phyloP scores from a whole-genome alignment of 2,113 vertebrate genomes.

The Pionites leucogaster region DNA sequence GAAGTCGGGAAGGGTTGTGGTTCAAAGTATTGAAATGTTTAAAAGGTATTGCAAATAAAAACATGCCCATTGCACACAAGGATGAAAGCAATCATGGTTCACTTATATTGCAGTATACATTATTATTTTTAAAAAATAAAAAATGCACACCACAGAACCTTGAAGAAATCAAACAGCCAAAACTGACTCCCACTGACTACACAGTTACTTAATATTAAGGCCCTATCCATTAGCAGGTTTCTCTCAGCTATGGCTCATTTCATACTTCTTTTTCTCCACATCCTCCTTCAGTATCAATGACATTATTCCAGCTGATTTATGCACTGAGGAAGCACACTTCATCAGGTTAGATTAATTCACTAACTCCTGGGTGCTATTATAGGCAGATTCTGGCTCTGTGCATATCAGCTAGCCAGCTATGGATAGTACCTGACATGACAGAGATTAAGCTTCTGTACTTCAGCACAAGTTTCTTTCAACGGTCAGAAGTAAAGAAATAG shows the following conservation, averaged over 20 bases:
- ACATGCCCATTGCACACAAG: neutral
- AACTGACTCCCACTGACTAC: neutral
- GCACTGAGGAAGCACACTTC: conserved; percentile 32
- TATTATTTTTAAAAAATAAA: neutral
- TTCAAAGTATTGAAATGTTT: neutral
- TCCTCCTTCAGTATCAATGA: conserved; percentile 26
- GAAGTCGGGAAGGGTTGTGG: neutral
- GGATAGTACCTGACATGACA: neutral
- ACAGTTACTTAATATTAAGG: neutral
- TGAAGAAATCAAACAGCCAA: neutral
- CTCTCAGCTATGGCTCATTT: conserved; percentile 28
- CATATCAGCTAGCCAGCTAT: neutral
- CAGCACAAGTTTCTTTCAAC: neutral
- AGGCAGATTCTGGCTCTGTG: neutral
- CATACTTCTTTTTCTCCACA: neutral
- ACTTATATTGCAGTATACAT: neutral
- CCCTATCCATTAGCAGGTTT: neutral
- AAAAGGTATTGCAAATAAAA: neutral
- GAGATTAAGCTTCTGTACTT: neutral
- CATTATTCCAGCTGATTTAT: conserved; percentile 43
- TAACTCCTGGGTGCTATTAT: neutral
- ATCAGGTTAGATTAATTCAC: conserved; percentile 25
- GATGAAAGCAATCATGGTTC: neutral
- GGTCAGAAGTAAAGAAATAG: neutral
- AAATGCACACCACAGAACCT: neutral